Base-by-base conservation (phyloP, 2,113 vertebrate species). In the Plotosus lineatus region DNA sequence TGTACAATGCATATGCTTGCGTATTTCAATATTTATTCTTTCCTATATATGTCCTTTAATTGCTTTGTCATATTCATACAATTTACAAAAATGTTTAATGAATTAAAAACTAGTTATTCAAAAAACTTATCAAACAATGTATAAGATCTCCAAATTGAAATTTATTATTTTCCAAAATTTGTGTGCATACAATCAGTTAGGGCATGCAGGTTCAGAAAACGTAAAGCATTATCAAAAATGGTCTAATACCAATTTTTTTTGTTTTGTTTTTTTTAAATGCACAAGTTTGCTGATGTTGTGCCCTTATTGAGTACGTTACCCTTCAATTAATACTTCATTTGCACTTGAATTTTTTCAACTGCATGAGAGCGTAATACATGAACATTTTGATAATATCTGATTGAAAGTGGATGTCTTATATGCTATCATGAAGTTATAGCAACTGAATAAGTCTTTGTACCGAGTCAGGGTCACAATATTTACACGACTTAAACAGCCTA, bases 71-170 rank as follows among this genome's bases (percentile, higher is more conserved):
- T 94, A 94, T 94, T 93, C 91, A 93, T 94, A 94, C 95, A 98
- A 98, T 99, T 95, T 99, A 99, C 96, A 99, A 98, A 98, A 99
- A 98, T 97, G 97, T 95, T 96, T 97, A 95, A 98, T 98, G 97
- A 99, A 98, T 98, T 98, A 98, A 98, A 99, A 99, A 99, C 96
- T 93, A 94, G 96, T 97, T 98, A 97, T 95, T 98, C 98, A 99
- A 93, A 95, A 97, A 98, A 97, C 95, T 96, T 98, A 98, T 98
- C 95, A 98, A 99, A 99, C 96, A 96, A 98, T 98, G 95, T 98
- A 98, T 95, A 98, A 97, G 95, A 95, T 95, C 94, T 98, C 94
- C 96, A 96, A 97, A 97, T 97, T 92, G 94, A 97, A 97, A 97
- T 97, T 96, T 92, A 85, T 84, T 95, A 95, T 96, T 94, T 93